Evolutionary conservation across 37 sponge, comb jelly and placozoan genomes (phyloP).

Genomic region (Haliclona indistincta): DNA sequence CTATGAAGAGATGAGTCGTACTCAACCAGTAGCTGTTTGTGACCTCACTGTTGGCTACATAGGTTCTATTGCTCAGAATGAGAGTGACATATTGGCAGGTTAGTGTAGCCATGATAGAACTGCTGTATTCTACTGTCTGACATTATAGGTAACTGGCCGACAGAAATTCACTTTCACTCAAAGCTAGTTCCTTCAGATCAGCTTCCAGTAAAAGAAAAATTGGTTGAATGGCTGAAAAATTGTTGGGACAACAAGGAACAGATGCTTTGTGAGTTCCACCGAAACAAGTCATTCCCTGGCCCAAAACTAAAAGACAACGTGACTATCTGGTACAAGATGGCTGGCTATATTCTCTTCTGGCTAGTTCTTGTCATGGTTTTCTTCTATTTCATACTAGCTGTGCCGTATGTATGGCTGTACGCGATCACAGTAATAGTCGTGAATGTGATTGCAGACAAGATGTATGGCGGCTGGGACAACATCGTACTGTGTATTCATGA

Average conservation of each 20-base stretch:
- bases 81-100: constrained; percentile 50
- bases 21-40: constrained; percentile 13
- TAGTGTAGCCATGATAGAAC: background rate
- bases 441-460: background rate
- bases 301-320: constrained; percentile 10
- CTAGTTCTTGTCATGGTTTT: background rate
- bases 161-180: constrained; percentile 66
- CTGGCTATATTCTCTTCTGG: too few relatives aligned
- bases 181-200: constrained; percentile 17
- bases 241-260: constrained; percentile 78
- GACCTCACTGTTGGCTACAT: constrained; percentile 65
- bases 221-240: constrained; percentile 61
- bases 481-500: too few relatives aligned
- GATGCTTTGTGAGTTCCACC: constrained; percentile 63
- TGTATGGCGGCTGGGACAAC: too few relatives aligned
- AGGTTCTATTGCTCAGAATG: constrained; percentile 69
- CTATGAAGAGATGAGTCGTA: constrained; percentile 29
- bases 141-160: constrained; percentile 60
- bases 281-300: constrained; percentile 34
- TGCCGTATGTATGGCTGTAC: background rate
- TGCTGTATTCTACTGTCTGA: background rate
- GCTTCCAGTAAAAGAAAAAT: constrained; percentile 43
- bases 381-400: background rate
- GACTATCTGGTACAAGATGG: background rate
- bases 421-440: background rate